Percentiles rank a stretch among this genome's conserved stretches.
These are phyloP conservation scores for Chrysodeixis includens DNA, from an alignment of 2,888 invertebrate species.

Conservation along the genomic window DNA sequence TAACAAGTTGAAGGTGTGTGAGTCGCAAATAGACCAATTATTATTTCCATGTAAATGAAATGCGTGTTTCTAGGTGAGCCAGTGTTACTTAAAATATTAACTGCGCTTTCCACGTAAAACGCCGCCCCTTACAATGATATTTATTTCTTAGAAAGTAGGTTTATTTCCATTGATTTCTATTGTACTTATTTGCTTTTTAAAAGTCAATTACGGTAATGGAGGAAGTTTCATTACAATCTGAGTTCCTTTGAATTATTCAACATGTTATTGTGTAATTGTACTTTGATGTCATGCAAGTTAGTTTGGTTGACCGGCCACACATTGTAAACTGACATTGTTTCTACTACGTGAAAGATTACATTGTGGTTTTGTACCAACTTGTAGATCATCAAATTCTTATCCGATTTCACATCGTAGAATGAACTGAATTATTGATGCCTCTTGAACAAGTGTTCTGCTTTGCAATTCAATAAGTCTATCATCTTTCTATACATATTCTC, in stretches of 20 bases:
- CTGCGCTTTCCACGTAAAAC: constrained; percentile 15
- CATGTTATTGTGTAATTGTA: background rate
- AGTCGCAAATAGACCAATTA: constrained; percentile 37
- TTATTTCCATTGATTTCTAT: constrained; percentile 13
- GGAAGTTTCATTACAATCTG: constrained; percentile 1
- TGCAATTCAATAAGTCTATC: constrained; percentile 2
- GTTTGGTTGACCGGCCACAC: no score
- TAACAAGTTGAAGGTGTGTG: constrained; percentile 30
- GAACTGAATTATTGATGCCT: background rate
- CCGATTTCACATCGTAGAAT: background rate
- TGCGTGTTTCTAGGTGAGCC: constrained; percentile 25
- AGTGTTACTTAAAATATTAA: constrained; percentile 22
- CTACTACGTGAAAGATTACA: no score
- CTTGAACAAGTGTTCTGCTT: background rate
- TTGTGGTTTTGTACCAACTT: background rate
- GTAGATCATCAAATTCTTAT: background rate
- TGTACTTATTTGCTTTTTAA: constrained; percentile 20
- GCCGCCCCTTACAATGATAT: background rate
- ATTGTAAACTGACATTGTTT: no score
- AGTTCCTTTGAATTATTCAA: background rate
- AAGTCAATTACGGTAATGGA: constrained; percentile 21
- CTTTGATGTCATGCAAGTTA: background rate
- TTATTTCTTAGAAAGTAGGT: background rate
- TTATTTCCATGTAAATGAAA: constrained; percentile 30
- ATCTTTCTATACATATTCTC: background rate